Base-by-base conservation (phyloP, 2,888 invertebrate species). In the Heterodera filipjevi region DNA sequence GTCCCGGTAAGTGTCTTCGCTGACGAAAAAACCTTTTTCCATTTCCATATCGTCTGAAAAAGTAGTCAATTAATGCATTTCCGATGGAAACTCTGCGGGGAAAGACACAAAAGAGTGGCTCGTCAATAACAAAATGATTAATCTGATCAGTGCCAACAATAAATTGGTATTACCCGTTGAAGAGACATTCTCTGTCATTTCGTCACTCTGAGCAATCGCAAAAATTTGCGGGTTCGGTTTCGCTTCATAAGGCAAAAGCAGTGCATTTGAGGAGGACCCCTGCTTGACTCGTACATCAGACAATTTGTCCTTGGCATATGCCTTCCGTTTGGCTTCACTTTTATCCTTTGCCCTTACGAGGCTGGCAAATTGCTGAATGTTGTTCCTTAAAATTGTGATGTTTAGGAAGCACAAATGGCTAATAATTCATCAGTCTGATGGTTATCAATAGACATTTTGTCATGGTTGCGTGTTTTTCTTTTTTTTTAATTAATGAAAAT, bases 21-120 rank as follows among this genome's bases (percentile, higher is more conserved):
- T 81, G 22, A 87, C 82, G 79, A 85, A 88, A 77, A 87, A 88
- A 59, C 88, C 87, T n/a, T 82, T 75, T 46, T 86, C 85, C 10
- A 66, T 30, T 66, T 32, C 77, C 49, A 66, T 68, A 33, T 66
- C 22, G 22, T 39, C 39, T 39, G 39, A 39, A 39, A 39, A 12
- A 12, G 39, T 39, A 12, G n/a, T n/a, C 39, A 6, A 39, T 39
- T 39, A 39, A 6, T 39, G 39, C 3, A 39, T 39, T 39, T n/a
- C n/a, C n/a, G n/a, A n/a, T n/a, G n/a, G n/a, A n/a, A n/a, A n/a
- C n/a, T n/a, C n/a, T n/a, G n/a, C n/a, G n/a, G n/a, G n/a, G n/a
- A n/a, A n/a, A n/a, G n/a, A n/a, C n/a, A n/a, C n/a, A n/a, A n/a
- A n/a, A n/a, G n/a, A n/a, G n/a, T n/a, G n/a, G n/a, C n/a, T n/a